phyloP scores from a whole-genome alignment of 2,888 invertebrate genomes.

The Syritta pipiens region DNA sequence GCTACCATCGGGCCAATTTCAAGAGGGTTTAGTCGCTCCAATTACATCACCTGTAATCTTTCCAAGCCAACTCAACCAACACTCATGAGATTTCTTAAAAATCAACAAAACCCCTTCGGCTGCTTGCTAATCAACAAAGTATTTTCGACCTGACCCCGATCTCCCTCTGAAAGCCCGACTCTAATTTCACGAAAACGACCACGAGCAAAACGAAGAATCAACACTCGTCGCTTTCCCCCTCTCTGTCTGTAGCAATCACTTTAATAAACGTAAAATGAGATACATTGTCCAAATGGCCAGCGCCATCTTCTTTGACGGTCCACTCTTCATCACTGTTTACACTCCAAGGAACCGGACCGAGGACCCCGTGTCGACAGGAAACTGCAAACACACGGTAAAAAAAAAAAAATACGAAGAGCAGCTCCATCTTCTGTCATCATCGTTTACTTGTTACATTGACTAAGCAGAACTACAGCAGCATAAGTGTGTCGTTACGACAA shows the following conservation, averaged over 20 bases:
- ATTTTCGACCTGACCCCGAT: constrained; percentile 8
- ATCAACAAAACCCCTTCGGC: too few relatives aligned
- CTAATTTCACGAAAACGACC: constrained; percentile 18
- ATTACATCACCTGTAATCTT: too few relatives aligned
- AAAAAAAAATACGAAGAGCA: constrained; percentile 16
- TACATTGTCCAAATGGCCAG: constrained; percentile 43
- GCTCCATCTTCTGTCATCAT: constrained; percentile 37
- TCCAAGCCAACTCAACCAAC: too few relatives aligned
- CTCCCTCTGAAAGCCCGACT: too few relatives aligned
- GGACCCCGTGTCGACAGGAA: not conserved
- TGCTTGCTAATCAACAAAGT: constrained; percentile 1
- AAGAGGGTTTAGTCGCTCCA: too few relatives aligned
- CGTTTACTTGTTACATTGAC: constrained; percentile 56
- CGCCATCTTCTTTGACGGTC: constrained; percentile 31
- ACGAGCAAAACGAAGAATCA: constrained; percentile 1
- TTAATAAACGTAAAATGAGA: constrained; percentile 48
- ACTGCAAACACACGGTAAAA: not conserved
- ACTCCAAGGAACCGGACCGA: constrained; percentile 41
- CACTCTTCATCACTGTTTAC: constrained; percentile 47
- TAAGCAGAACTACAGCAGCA: constrained; percentile 39
- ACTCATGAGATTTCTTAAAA: too few relatives aligned
- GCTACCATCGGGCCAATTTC: too few relatives aligned
- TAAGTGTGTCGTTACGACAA: constrained; percentile 49
- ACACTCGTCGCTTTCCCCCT: not conserved
- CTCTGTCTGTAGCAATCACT: constrained; percentile 30